Base-by-base conservation (phyloP, 1,140 invertebrate species). In the Drosophila willistoni region DNA sequence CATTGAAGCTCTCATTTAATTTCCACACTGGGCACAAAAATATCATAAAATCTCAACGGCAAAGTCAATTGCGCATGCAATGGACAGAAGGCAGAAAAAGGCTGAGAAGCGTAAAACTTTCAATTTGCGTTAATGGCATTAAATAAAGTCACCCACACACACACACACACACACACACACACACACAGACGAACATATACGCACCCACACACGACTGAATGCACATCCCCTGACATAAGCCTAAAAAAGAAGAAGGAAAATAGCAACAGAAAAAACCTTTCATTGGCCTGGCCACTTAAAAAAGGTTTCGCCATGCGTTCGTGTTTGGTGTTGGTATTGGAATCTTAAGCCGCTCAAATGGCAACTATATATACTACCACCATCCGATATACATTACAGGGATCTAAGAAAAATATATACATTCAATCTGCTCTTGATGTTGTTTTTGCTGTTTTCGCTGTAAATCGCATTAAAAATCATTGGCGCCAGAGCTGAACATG, bases 381-480 rank as follows among this genome's bases (percentile, higher is more conserved):
- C 44, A 51, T 51, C 44, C 44, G 44, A 51, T 25, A 62, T 36
- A 61, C 59, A 59, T 59, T 59, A 39, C 55, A 36, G 59, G 39
- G 33, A 56, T 63, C 34, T 36, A 42, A 54, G 60, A 62, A 68
- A 60, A 22, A 51, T 22, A 22, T 22, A 73, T 54, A 64, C 63
- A 63, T 41, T 59, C 54, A 29, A 70, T 44, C 51, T 63, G 66
- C 41, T 62, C 55, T 5, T 33, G 74, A 66, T 36, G 57, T 63
- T 63, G 56, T 33, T 47, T 33, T 19, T 64, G 36, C 56, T 65
- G 61, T 55, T 69, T 80, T 72, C 67, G 77, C 73, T 72, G 68
- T 82, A 87, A 87, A 87, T 87, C 79, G 84, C 83, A 87, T 87
- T 87, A 87, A 87, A 86, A 87, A 87, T 83, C 83, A 87, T 87